A percentile compares a stretch with the other conserved stretches of the same genome.
phyloP scores from a whole-genome alignment of 2,888 invertebrate genomes.

The Auanema sp. region DNA sequence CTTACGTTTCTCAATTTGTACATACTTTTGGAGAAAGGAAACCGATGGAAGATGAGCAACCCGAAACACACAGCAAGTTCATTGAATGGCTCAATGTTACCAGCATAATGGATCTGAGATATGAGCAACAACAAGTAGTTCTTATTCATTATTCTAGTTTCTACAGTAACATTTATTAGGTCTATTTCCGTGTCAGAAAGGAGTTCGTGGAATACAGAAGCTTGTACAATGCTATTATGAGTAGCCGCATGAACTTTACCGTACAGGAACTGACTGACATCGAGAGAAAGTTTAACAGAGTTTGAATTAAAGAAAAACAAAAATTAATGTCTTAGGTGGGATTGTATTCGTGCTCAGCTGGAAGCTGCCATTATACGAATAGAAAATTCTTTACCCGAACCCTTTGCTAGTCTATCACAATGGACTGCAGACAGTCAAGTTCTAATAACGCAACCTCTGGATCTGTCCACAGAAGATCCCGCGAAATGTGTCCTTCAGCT shows the following conservation, averaged over 20 bases:
- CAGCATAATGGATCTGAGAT: conserved; percentile 25
- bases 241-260: conserved; percentile 42
- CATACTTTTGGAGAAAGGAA: conserved; percentile 44
- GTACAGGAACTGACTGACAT: conserved; percentile 47
- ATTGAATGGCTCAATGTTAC: conserved; percentile 43
- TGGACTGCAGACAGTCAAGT: conserved; percentile 45
- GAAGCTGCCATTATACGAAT: conserved; percentile 39
- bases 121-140: conserved; percentile 27
- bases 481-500: conserved; percentile 28
- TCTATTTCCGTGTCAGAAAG: conserved; percentile 44
- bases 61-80: conserved; percentile 39
- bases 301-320: background rate
- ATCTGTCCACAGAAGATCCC: conserved; percentile 35
- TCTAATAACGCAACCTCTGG: conserved; percentile 32
- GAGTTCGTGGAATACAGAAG: conserved; percentile 55
- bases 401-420: conserved; percentile 39
- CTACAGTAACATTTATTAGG: conserved; percentile 23
- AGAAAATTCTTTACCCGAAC: conserved; percentile 42
- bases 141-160: background rate
- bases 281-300: conserved; percentile 42
- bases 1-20: conserved; percentile 64
- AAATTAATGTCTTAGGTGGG: conserved; percentile 32
- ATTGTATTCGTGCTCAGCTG: conserved; percentile 40
- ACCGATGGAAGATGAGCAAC: conserved; percentile 31
- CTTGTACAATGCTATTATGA: conserved; percentile 47